Conservation (phyloP, 2,888 invertebrate species). For the Euspilapteryx auroguttella region DNA sequence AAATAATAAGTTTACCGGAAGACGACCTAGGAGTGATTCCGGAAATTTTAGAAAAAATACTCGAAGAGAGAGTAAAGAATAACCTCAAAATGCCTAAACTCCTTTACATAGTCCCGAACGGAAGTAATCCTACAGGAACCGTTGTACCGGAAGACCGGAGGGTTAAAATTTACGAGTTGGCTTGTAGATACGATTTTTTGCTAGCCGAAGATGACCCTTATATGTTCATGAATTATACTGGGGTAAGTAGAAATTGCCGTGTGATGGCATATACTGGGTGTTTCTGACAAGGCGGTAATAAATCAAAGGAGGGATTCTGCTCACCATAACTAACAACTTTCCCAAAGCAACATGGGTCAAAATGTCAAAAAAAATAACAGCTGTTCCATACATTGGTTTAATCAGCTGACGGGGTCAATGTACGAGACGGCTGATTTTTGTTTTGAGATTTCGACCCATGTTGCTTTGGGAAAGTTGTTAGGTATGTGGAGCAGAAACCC, state of each 20-base stretch:
- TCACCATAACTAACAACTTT: no score
- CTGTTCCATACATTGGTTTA: no score
- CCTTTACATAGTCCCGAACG: conserved; percentile 76
- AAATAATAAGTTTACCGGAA: conserved; percentile 68
- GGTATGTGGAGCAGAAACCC: no score
- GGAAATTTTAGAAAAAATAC: conserved; percentile 52
- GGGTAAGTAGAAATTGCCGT: conserved; percentile 28
- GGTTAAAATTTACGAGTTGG: conserved; percentile 71
- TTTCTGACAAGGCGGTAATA: no score
- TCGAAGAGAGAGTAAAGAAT: conserved; percentile 40
- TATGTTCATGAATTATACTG: conserved; percentile 73
- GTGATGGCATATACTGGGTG: no score
- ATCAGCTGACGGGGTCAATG: no score
- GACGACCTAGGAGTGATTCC: conserved; percentile 71
- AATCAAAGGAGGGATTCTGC: no score
- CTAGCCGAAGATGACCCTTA: conserved; percentile 86
- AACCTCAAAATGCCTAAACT: conserved; percentile 68
- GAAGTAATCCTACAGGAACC: conserved; percentile 75
- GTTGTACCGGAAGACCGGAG: conserved; percentile 67
- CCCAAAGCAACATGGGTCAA: no score
- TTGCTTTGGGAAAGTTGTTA: no score
- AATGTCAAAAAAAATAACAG: no score
- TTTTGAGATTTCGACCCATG: no score
- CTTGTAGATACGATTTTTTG: conserved; percentile 74
- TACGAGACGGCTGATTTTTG: no score